Percentiles rank a stretch among this genome's conserved stretches.
phyloP scores from a whole-genome alignment of 2,888 invertebrate genomes.

The Plagodis dolabraria region DNA sequence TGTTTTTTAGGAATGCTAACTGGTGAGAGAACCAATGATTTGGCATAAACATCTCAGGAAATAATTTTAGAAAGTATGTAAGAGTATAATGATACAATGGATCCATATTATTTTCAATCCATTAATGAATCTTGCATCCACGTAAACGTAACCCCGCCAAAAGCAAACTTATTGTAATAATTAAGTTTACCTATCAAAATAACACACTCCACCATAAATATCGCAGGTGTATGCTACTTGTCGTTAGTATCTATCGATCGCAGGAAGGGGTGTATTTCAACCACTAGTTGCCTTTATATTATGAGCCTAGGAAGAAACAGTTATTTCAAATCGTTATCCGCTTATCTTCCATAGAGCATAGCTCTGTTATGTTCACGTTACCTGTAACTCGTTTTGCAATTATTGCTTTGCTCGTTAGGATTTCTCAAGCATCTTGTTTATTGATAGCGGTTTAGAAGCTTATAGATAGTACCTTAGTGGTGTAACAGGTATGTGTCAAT shows the following conservation, averaged over 20 bases:
- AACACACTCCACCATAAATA: background rate
- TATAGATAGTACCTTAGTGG: conserved; percentile 24
- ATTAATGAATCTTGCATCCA: no score
- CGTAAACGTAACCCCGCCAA: no score
- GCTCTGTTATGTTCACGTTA: background rate
- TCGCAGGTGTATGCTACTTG: background rate
- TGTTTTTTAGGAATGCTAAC: no score
- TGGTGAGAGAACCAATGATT: no score
- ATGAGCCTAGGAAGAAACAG: background rate
- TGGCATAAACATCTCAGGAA: no score
- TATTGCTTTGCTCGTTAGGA: conserved; percentile 23
- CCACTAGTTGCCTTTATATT: conserved; percentile 28
- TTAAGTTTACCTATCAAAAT: no score
- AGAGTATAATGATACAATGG: no score
- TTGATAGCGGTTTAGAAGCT: conserved; percentile 19
- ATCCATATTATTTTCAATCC: no score
- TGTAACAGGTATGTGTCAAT: conserved; percentile 49
- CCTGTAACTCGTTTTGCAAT: conserved; percentile 13
- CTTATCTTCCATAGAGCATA: background rate
- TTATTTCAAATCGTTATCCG: background rate
- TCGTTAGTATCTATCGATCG: conserved; percentile 20
- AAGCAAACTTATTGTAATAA: no score
- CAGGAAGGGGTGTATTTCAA: no score
- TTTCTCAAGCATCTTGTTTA: conserved; percentile 33
- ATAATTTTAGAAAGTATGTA: no score